Base-by-base conservation (phyloP, 1,140 invertebrate genomes). In the Bombus soroeensis region DNA sequence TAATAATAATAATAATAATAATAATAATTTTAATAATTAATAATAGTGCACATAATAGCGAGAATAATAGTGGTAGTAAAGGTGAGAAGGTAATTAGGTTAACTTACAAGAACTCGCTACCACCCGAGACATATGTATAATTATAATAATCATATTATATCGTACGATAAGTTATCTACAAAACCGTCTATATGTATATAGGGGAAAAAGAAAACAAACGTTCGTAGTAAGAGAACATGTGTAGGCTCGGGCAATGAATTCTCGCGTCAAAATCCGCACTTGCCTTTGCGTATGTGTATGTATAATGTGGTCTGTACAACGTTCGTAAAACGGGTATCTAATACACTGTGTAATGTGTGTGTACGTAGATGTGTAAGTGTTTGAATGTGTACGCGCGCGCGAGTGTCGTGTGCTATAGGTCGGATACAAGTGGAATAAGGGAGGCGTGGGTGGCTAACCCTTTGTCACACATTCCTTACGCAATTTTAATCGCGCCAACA, bases 31-130 rank as follows among this genome's bases (percentile, higher is more conserved):
- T 89, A 85, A 89, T 92, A 89, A 81, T 85, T 75, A 89, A 89
- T 87, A 90, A 84, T 88, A 87, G 89, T 90, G 89, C 89, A 90
- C 83, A 77, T 81, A 88, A 85, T 91, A 90, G 81, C 87, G 83
- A 79, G 64, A 87, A 76, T 92, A 84, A 92, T 89, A 78, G 76
- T 79, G 84, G 59, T 85, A 83, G 89, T 89, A 81, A 81, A 28
- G 72, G 59, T 88, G 77, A 79, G 41, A 80, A 85, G 75, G 71
- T 73, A 80, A 90, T 81, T 66, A 37, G 72, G 37, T 90, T 83
- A 90, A 83, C 71, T 90, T 87, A 89, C 81, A 89, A 79, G 86
- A 70, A 83, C 82, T 89, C 81, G 88, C 89, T 90, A 90, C 86
- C 75, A 90, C 83, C 73, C 71, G 59, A 83, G 77, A 83, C 82